phyloP scores from a whole-genome alignment of 2,888 invertebrate species.

The Charanyca ferruginea region DNA sequence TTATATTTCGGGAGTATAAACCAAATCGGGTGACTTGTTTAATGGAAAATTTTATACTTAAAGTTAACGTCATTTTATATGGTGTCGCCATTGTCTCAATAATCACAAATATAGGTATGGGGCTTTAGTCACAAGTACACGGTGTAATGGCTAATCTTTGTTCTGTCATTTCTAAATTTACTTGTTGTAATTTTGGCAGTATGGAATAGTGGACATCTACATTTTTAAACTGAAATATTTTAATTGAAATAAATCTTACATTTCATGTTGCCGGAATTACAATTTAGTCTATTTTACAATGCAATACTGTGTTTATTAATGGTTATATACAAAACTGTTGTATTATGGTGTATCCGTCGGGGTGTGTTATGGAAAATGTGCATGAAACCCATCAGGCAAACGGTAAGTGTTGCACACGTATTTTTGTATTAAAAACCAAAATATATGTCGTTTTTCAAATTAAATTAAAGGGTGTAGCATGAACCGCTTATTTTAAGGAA shows the following conservation, averaged over 20 bases:
- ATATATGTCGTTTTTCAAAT: conserved; percentile 48
- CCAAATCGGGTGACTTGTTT: conserved; percentile 74
- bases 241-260: not conserved
- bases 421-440: conserved; percentile 63
- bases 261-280: conserved; percentile 47
- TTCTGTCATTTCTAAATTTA: conserved; percentile 83
- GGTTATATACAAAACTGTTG: conserved; percentile 75
- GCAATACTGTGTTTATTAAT: conserved; percentile 80
- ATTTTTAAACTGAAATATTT: not conserved
- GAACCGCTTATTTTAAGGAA: conserved; percentile 73
- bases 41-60: conserved; percentile 67
- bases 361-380: conserved; percentile 88
- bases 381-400: conserved; percentile 75
- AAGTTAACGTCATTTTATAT: conserved; percentile 83
- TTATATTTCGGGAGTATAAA: conserved; percentile 63
- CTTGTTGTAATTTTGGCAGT: conserved; percentile 67
- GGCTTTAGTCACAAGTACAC: conserved; percentile 86
- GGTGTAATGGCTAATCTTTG: conserved; percentile 89
- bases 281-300: conserved; percentile 64
- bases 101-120: conserved; percentile 86
- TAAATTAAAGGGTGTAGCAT: conserved; percentile 73
- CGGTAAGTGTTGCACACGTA: conserved; percentile 80
- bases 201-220: not conserved
- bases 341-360: conserved; percentile 85
- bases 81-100: conserved; percentile 86